These are phyloP conservation scores for Calameuta pallipes DNA, from an alignment of 2,888 invertebrate genomes.

Conservation along the genomic window DNA sequence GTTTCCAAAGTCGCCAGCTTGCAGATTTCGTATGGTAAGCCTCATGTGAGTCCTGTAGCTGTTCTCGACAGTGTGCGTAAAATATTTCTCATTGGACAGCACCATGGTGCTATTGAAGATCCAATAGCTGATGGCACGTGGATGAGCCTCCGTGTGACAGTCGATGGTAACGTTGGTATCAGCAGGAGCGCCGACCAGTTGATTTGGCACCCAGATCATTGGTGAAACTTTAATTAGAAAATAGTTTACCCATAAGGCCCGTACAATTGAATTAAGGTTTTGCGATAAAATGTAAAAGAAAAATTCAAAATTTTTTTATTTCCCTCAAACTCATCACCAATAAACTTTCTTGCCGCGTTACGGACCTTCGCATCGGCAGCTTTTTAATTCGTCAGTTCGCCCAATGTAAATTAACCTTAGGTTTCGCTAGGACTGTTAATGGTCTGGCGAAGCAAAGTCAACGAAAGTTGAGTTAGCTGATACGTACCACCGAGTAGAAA, in stretches of 20 bases:
- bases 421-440: background rate
- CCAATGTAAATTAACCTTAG: background rate
- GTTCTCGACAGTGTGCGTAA: slow-evolving; percentile 84
- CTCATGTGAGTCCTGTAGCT: slow-evolving; percentile 92
- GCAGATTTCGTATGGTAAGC: slow-evolving; percentile 85
- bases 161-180: slow-evolving; percentile 93
- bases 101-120: slow-evolving; percentile 92
- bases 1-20: slow-evolving; percentile 87
- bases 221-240: slow-evolving; percentile 80
- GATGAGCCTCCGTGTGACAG: slow-evolving; percentile 93
- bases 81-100: slow-evolving; percentile 88
- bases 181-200: slow-evolving; percentile 90
- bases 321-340: background rate
- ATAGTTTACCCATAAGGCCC: background rate
- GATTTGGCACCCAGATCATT: slow-evolving; percentile 95
- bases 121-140: slow-evolving; percentile 93
- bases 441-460: background rate
- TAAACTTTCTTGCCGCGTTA: background rate
- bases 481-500: slow-evolving; percentile 30
- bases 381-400: background rate
- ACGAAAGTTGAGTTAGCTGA: background rate
- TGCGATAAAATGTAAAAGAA: background rate
- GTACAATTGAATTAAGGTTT: background rate
- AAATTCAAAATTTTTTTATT: too few species aligned
- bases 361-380: background rate